Evolutionary conservation across 2,797 vertebrate genomes (phyloP).

Genomic region (Geotria australis): DNA sequence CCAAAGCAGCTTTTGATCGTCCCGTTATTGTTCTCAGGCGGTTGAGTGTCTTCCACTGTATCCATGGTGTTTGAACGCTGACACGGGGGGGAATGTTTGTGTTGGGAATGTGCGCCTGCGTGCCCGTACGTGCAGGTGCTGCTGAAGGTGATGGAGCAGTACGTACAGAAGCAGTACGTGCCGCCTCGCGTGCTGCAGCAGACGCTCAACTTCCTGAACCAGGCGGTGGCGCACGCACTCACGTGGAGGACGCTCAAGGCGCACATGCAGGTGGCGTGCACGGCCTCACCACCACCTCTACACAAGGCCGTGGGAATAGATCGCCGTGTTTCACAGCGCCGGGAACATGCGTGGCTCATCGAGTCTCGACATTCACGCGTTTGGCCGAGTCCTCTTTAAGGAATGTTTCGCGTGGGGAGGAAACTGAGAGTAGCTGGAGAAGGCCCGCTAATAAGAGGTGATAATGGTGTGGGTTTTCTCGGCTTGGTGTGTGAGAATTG

Average conservation of each 20-base stretch:
- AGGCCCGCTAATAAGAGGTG: too few species aligned
- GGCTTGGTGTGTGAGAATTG: too few species aligned
- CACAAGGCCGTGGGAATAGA: slow-evolving; percentile 51
- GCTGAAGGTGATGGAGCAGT: slow-evolving; percentile 63
- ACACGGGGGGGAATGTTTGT: slow-evolving; percentile 1
- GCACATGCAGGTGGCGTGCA: slow-evolving; percentile 43
- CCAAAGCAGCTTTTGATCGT: too few species aligned
- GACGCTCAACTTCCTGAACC: slow-evolving; percentile 54
- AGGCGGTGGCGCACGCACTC: slow-evolving; percentile 43
- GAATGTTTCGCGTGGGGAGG: too few species aligned
- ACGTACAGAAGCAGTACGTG: slow-evolving; percentile 60
- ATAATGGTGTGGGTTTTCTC: too few species aligned
- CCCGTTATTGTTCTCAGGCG: too few species aligned
- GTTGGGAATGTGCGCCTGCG: background rate
- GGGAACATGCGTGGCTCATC: too few species aligned
- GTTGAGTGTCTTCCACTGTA: too few species aligned
- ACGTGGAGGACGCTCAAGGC: slow-evolving; percentile 94
- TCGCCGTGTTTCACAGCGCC: too few species aligned
- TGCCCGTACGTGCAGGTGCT: slow-evolving; percentile 23
- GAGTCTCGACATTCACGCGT: too few species aligned
- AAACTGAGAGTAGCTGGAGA: too few species aligned
- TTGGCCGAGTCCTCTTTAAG: too few species aligned
- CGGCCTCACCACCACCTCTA: background rate
- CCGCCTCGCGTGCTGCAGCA: slow-evolving; percentile 73
- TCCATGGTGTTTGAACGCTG: background rate